A percentile compares a stretch with the other conserved stretches of the same genome.
Evolutionary conservation across 2,797 vertebrate genomes (phyloP).

Genomic region (Sebastes miniatus): DNA sequence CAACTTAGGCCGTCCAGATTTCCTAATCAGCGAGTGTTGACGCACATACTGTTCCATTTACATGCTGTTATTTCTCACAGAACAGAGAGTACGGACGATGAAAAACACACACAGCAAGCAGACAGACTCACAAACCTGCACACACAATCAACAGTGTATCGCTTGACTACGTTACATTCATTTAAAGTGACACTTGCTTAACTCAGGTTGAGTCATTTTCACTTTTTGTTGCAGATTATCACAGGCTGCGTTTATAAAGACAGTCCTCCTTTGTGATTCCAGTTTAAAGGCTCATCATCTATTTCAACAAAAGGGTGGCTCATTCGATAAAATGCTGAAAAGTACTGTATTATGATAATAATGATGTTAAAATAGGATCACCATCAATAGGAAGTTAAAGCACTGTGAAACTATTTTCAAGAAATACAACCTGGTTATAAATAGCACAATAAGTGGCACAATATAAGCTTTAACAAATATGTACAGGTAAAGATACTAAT

Average conservation of each 20-base stretch:
- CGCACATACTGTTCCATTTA: conserved; percentile 54
- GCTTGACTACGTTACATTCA: not conserved
- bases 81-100: conserved; percentile 52
- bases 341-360: not conserved
- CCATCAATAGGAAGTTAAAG: not conserved
- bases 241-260: not conserved
- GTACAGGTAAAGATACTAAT: not conserved
- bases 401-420: not conserved
- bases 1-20: conserved; percentile 43
- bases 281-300: not conserved
- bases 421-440: not conserved
- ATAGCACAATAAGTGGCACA: not conserved
- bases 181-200: not conserved
- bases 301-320: not conserved
- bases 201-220: not conserved
- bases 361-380: not conserved
- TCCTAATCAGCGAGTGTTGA: conserved; percentile 54
- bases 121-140: not conserved
- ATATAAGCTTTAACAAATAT: not conserved
- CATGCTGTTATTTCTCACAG: conserved; percentile 40
- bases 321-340: not conserved
- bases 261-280: not conserved
- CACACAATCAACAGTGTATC: not conserved
- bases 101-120: conserved; percentile 1
- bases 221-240: not conserved